Conservation (phyloP, 2,888 invertebrate species). For the Pseudococcus longispinus region DNA sequence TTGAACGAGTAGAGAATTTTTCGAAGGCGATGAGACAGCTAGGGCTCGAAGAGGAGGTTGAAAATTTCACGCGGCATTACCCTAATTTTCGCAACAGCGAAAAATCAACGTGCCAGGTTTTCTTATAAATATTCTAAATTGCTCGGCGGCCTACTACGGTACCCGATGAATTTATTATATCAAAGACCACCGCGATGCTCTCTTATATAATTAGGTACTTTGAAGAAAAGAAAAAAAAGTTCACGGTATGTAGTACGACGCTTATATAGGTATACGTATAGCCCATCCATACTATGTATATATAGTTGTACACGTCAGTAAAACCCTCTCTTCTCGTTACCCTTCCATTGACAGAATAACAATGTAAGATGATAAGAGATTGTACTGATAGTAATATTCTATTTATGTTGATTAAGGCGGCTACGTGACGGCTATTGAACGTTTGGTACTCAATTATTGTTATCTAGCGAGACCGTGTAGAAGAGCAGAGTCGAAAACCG, state of each 20-base stretch:
- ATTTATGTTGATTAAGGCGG: constrained; percentile 56
- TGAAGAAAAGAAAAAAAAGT: constrained; percentile 10
- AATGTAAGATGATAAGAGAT: constrained; percentile 57
- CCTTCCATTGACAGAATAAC: constrained; percentile 55
- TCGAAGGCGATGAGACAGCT: background rate
- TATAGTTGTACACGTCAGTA: constrained; percentile 54
- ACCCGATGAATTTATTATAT: constrained; percentile 26
- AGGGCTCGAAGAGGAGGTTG: background rate
- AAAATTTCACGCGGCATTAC: constrained; percentile 38
- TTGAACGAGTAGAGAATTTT: background rate
- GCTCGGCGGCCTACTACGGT: background rate
- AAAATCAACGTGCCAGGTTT: constrained; percentile 35
- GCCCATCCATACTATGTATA: background rate
- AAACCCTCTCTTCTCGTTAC: background rate
- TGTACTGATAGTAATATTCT: constrained; percentile 55
- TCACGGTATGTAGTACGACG: background rate
- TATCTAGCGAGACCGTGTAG: constrained; percentile 5
- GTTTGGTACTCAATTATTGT: constrained; percentile 55
- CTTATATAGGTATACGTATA: background rate
- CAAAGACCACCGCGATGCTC: constrained; percentile 35
- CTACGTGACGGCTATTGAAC: constrained; percentile 56
- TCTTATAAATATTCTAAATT: constrained; percentile 2
- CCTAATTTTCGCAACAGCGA: constrained; percentile 12
- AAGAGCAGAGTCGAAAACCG: constrained; percentile 25
- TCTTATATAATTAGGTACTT: constrained; percentile 38